Evolutionary conservation across 2,888 invertebrate species (phyloP).

Genomic region (Julus scanicus): DNA sequence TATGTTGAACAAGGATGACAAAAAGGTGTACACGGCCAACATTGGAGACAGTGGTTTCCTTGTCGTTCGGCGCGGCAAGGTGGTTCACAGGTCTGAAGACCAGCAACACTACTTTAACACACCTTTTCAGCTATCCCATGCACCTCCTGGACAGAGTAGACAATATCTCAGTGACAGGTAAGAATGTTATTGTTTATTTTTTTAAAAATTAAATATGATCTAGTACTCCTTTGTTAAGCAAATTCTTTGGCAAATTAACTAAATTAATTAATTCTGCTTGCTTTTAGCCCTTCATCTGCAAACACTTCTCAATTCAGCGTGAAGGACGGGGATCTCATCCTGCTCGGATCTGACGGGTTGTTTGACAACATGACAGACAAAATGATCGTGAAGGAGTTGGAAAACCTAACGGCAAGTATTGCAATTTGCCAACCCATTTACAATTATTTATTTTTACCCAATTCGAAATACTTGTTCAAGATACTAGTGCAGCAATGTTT

Average conservation of each 20-base stretch:
- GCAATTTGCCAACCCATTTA: neutral
- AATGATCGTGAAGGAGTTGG: slow-evolving; percentile 86
- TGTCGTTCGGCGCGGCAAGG: slow-evolving; percentile 85
- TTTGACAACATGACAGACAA: slow-evolving; percentile 97
- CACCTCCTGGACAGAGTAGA: slow-evolving; percentile 88
- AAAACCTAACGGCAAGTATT: slow-evolving; percentile 67
- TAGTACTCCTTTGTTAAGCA: neutral
- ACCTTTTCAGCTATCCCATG: slow-evolving; percentile 94
- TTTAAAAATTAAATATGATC: neutral
- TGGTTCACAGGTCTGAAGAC: slow-evolving; percentile 93
- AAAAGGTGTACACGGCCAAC: slow-evolving; percentile 93
- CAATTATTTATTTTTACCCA: no score
- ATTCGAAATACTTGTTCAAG: no score
- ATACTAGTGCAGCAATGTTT: no score
- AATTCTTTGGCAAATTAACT: no score
- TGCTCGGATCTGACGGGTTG: slow-evolving; percentile 97
- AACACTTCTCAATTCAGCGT: slow-evolving; percentile 88
- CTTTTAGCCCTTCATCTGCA: slow-evolving; percentile 85
- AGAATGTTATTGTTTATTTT: slow-evolving; percentile 55
- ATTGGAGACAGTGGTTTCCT: slow-evolving; percentile 99
- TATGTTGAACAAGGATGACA: slow-evolving; percentile 88
- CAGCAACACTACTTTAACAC: slow-evolving; percentile 99
- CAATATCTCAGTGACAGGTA: slow-evolving; percentile 90
- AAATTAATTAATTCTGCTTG: neutral
- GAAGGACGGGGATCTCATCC: slow-evolving; percentile 88